Base-by-base conservation (phyloP, 2,888 invertebrate species). In the Hartigia nigra region DNA sequence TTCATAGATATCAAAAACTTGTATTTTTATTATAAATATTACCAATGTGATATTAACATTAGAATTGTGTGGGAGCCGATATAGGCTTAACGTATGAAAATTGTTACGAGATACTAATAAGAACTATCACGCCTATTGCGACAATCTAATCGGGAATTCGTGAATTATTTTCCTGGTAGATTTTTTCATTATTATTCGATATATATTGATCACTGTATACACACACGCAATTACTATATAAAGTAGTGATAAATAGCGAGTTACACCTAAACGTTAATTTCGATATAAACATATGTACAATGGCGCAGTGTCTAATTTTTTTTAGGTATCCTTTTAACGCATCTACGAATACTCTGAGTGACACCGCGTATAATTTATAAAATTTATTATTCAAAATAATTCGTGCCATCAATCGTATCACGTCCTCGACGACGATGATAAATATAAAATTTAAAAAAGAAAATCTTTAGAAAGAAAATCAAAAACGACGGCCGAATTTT, bases 281-380 rank as follows among this genome's bases (percentile, higher is more conserved):
- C 74, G 82, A 69, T 87, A 86, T 85, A 78, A 79, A 87, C 84
- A 86, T 86, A 87, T 87, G 80, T 85, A 87, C 86, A 86, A 80
- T 85, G 76, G 76, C 76, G 39, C 75, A 83, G 82, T 55, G 55
- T 23, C 23, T 23, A 4, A 39, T 39, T 55, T 55, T 5, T 55
- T 14, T 55, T 55, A 23, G 23, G 4, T 55, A 55, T 55, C 23
- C 23, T 55, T 5, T 55, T 9, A 55, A 55, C 55, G 55, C 23
- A 23, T 23, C 55, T 55, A 55, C 55, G 55, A 55, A 55, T 23
- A 55, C 55, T 55, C 23, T 55, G 55, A 55, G 55, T 55, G 55
- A 55, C 55, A 55, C 55, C 55, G 55, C 55, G 55, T 55, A 55
- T 55, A 55, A 55, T 55, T 55, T 23, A 23, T 55, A 55, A 55